Conservation (phyloP, 1,140 invertebrate species). For the Riptortus pedestris region DNA sequence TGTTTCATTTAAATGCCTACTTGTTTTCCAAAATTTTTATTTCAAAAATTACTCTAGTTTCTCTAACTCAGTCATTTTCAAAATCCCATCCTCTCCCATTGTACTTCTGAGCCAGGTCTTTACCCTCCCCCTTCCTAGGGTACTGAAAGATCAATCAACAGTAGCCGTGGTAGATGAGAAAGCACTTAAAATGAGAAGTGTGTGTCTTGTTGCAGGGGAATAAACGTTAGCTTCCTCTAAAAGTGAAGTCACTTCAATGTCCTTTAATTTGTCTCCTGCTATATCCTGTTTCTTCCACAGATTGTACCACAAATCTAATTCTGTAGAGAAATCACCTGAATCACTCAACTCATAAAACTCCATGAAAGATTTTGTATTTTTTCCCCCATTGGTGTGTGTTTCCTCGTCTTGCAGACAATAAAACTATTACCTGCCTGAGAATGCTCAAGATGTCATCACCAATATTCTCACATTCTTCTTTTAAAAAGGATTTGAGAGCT, state of each 20-base stretch:
- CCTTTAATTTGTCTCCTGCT: conserved; percentile 21
- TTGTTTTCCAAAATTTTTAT: too few species aligned
- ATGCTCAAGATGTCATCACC: too few species aligned
- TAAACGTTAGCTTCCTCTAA: conserved; percentile 10
- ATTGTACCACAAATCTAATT: not conserved
- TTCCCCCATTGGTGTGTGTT: too few species aligned
- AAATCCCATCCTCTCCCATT: conserved; percentile 24
- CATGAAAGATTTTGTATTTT: not conserved
- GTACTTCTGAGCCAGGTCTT: conserved; percentile 28
- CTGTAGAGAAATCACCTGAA: not conserved
- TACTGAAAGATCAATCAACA: too few species aligned
- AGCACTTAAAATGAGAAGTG: not conserved
- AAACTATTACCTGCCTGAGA: too few species aligned
- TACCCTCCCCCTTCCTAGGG: conserved; percentile 21
- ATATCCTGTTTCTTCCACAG: not conserved
- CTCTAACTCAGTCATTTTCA: too few species aligned
- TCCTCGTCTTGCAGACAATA: too few species aligned
- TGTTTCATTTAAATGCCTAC: too few species aligned
- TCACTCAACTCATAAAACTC: too few species aligned
- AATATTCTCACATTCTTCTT: too few species aligned
- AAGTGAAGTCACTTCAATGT: conserved; percentile 23
- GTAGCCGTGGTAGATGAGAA: not conserved
- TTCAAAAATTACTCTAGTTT: too few species aligned
- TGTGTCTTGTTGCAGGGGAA: not conserved
- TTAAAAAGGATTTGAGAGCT: too few species aligned